phyloP scores from a whole-genome alignment of 2,113 vertebrate species.

The Corvus moneduloides region DNA sequence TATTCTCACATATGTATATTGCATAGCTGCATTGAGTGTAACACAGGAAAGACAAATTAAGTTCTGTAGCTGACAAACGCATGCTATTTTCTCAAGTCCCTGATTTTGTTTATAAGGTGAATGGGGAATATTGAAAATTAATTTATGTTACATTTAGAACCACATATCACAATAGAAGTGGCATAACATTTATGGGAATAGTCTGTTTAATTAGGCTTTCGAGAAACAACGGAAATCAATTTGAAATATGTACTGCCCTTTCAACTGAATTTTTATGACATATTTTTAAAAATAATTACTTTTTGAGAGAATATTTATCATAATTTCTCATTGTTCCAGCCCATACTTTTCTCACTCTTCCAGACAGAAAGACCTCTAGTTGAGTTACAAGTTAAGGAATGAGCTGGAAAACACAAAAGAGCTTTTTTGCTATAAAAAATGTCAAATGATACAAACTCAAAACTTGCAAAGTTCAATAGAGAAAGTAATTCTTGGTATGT shows the following conservation, averaged over 20 bases:
- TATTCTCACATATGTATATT: neutral
- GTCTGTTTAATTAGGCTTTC: neutral
- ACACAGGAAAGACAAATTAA: neutral
- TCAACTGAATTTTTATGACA: neutral
- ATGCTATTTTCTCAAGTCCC: neutral
- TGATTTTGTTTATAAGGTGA: neutral
- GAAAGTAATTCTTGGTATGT: neutral
- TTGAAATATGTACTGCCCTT: neutral
- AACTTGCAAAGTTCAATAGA: neutral
- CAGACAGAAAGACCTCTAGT: neutral
- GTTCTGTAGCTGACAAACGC: neutral
- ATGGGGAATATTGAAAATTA: neutral
- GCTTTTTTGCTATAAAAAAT: neutral
- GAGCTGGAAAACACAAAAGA: neutral
- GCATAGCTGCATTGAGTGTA: neutral
- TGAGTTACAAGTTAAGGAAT: neutral
- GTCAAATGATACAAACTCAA: neutral
- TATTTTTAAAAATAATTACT: neutral
- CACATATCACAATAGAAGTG: neutral
- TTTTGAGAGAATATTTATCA: neutral
- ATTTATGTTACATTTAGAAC: neutral
- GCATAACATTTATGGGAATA: neutral
- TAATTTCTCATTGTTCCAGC: neutral
- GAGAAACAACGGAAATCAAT: neutral
- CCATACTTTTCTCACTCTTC: neutral